phyloP scores from a whole-genome alignment of 2,888 invertebrate genomes.

The Drosophila bunnanda region DNA sequence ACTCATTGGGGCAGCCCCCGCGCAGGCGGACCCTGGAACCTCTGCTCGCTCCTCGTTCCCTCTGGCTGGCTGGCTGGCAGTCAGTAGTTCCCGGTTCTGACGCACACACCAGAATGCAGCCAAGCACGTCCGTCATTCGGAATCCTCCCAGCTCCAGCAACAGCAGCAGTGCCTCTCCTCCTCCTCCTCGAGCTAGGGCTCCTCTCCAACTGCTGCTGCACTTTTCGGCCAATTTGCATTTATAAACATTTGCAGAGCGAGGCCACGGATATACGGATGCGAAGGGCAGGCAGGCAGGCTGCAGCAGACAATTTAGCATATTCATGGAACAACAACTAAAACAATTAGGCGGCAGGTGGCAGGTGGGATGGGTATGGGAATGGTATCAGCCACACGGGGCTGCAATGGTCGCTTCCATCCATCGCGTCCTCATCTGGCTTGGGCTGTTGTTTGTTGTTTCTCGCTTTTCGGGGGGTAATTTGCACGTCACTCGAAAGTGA shows the following conservation, averaged over 20 bases:
- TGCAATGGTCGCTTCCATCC: slow-evolving; percentile 10
- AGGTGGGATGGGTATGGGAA: slow-evolving; percentile 35
- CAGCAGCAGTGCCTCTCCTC: not conserved
- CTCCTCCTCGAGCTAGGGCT: not conserved
- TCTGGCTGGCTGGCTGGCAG: not conserved
- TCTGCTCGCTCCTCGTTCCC: not conserved
- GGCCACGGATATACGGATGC: slow-evolving; percentile 33
- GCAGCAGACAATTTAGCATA: slow-evolving; percentile 76
- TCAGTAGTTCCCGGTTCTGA: slow-evolving; percentile 24
- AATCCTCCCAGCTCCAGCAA: slow-evolving; percentile 4
- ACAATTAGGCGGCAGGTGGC: slow-evolving; percentile 67
- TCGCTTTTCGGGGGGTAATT: slow-evolving; percentile 55
- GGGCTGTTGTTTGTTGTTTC: slow-evolving; percentile 2
- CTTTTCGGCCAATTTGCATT: slow-evolving; percentile 80
- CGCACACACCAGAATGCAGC: slow-evolving; percentile 50
- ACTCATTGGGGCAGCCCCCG: slow-evolving; percentile 33
- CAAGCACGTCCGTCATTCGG: slow-evolving; percentile 62
- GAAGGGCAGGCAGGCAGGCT: slow-evolving; percentile 53
- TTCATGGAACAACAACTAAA: slow-evolving; percentile 77
- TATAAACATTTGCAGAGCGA: slow-evolving; percentile 69
- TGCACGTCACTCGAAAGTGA: slow-evolving; percentile 71
- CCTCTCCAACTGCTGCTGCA: slow-evolving; percentile 56
- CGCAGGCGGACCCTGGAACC: not conserved
- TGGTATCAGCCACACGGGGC: slow-evolving; percentile 7
- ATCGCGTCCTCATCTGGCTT: slow-evolving; percentile 23